Conservation (phyloP, 2,113 vertebrate species). For the Dipodomys ordii region DNA sequence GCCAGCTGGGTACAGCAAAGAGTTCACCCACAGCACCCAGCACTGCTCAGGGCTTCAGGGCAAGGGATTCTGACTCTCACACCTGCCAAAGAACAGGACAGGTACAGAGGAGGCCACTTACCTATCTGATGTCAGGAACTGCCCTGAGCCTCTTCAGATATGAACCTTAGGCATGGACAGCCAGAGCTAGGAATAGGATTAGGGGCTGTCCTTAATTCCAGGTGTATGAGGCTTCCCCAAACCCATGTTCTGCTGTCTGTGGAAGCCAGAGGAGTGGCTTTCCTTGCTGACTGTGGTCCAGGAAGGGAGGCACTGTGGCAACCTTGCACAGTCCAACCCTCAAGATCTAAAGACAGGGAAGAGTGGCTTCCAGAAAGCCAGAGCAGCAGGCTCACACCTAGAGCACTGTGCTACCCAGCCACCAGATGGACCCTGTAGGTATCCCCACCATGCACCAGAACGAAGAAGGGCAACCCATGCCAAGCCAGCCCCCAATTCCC, state of each 20-base stretch:
- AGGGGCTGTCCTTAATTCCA: background rate
- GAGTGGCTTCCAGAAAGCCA: background rate
- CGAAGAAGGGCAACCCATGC: background rate
- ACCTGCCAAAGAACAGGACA: background rate
- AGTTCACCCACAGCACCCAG: background rate
- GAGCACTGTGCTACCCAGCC: background rate
- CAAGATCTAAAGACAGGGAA: background rate
- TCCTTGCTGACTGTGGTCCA: background rate
- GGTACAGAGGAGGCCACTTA: background rate
- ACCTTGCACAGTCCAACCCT: background rate
- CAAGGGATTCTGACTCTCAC: background rate
- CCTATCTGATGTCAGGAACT: background rate
- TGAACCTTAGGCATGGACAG: background rate
- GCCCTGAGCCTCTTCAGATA: background rate
- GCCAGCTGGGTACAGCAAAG: background rate
- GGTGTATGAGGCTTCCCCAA: background rate
- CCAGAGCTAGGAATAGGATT: background rate
- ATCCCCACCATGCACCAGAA: background rate
- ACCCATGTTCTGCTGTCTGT: background rate
- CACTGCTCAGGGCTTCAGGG: too few relatives aligned
- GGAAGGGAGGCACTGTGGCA: background rate
- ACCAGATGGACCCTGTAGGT: constrained; percentile 39
- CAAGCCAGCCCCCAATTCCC: background rate
- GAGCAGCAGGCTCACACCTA: background rate
- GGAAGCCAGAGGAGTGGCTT: background rate